Evolutionary conservation across 1,140 invertebrate genomes (phyloP), one percentile per base, ranked within the genome.

Genomic region (Leptoteleia sp.): DNA sequence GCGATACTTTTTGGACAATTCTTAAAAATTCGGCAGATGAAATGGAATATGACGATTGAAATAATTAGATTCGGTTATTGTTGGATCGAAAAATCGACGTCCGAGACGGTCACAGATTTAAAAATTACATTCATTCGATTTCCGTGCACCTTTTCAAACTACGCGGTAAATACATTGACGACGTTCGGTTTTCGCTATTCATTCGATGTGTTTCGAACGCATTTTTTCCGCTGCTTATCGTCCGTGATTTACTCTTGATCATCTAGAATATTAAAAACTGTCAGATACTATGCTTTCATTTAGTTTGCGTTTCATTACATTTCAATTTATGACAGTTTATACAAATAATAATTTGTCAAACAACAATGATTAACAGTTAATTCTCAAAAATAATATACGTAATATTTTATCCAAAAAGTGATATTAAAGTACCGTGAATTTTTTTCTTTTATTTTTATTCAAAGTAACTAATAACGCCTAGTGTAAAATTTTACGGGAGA

Each of bases 1-100:
- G 22, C 52, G 37, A 52, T 31, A 35, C 45, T 70, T 64, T 50
- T 65, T 22, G 29, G 45, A 19, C 15, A 33, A 19, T 61, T 70
- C 15, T 15, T 25, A 59, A 33, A 16, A 52, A 17, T 54, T 55
- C 35, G n/a, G 11, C 27, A 27, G 12, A 35, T 15, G 38, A 50
- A 70, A 70, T 52, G 31, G 48, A 76, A 76, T 67, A 81, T 78
- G 76, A 81, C 40, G 71, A 67, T 29, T 76, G 79, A 59, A 70
- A 37, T 79, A 77, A 84, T 84, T 83, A 68, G 81, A 79, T 76
- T 70, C 82, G 84, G 78, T 82, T 75, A 62, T 72, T 65, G 76
- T 48, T 48, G 48, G 19, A n/a, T 75, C 48, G 47, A 78, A 54
- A 50, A 55, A 15, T 73, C 59, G 72, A 82, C 75, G 55, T 40